phyloP scores from a whole-genome alignment of 2,888 invertebrate species.

The Seira ritae region DNA sequence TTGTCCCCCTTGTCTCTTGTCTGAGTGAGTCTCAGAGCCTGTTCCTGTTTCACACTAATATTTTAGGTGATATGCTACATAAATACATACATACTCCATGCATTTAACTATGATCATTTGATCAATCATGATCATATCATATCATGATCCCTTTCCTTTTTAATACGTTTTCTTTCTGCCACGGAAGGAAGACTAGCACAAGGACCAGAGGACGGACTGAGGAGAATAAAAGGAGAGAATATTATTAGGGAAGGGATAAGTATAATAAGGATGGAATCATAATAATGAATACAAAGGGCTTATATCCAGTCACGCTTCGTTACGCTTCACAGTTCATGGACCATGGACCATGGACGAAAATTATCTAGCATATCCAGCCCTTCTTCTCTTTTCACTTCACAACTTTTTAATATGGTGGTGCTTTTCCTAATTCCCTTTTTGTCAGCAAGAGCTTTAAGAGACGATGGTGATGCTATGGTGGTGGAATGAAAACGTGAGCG shows the following conservation, averaged over 20 bases:
- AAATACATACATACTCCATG: too few relatives aligned
- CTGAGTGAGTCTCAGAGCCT: too few relatives aligned
- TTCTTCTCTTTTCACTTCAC: background rate
- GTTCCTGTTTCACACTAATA: too few relatives aligned
- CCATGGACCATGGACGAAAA: slow-evolving; percentile 61
- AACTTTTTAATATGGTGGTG: slow-evolving; percentile 15
- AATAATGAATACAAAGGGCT: slow-evolving; percentile 57
- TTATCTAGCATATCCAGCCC: slow-evolving; percentile 59
- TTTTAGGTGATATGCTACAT: too few relatives aligned
- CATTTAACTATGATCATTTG: too few relatives aligned
- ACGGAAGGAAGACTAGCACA: background rate
- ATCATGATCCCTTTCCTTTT: background rate
- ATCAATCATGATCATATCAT: too few relatives aligned
- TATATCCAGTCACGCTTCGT: slow-evolving; percentile 64
- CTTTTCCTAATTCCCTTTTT: slow-evolving; percentile 26
- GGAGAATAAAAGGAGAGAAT: background rate
- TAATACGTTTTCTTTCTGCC: background rate
- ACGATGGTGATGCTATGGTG: background rate
- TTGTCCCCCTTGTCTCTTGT: too few relatives aligned
- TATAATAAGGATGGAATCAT: slow-evolving; percentile 56
- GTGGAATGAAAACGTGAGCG: too few relatives aligned
- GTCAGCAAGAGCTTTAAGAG: slow-evolving; percentile 31
- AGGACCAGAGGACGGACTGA: background rate
- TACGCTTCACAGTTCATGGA: slow-evolving; percentile 66
- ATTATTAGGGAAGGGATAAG: slow-evolving; percentile 50